These are phyloP conservation scores for Micromesistius poutassou DNA, from an alignment of 2,797 vertebrate genomes.

Conservation along the genomic window DNA sequence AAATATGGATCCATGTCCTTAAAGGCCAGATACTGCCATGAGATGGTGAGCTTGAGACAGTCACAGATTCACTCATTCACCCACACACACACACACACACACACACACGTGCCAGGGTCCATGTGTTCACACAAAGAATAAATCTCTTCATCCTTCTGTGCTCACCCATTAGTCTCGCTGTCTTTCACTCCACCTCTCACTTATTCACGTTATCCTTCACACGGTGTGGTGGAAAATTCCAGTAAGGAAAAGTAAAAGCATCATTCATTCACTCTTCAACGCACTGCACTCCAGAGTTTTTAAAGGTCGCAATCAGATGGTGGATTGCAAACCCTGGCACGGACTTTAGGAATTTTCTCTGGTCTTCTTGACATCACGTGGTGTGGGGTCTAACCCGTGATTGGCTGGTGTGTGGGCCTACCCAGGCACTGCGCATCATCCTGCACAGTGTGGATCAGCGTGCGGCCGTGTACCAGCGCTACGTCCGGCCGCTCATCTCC, in stretches of 20 bases:
- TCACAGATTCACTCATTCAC: neutral
- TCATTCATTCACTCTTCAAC: too few species aligned
- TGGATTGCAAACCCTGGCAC: too few species aligned
- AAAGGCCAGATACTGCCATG: slow-evolving; percentile 89
- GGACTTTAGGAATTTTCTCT: too few species aligned
- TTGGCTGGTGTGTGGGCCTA: neutral
- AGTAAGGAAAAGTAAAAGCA: too few species aligned
- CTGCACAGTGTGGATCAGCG: slow-evolving; percentile 86
- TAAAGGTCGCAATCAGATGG: too few species aligned
- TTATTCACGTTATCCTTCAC: neutral
- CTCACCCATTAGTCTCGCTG: neutral
- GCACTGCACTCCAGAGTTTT: too few species aligned
- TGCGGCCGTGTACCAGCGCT: slow-evolving; percentile 88
- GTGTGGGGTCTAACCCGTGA: neutral
- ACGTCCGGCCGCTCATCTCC: slow-evolving; percentile 81
- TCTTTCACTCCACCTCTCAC: neutral
- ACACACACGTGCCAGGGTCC: neutral
- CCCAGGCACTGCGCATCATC: slow-evolving; percentile 85
- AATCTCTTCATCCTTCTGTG: neutral
- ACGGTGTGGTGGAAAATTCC: too few species aligned
- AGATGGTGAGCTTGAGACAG: slow-evolving; percentile 80
- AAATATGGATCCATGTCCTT: slow-evolving; percentile 90
- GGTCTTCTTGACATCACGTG: too few species aligned
- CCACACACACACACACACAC: slow-evolving; percentile 9
- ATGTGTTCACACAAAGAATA: too few species aligned